Base-by-base conservation (phyloP, 2,888 invertebrate species). In the Drosophila leonis region DNA sequence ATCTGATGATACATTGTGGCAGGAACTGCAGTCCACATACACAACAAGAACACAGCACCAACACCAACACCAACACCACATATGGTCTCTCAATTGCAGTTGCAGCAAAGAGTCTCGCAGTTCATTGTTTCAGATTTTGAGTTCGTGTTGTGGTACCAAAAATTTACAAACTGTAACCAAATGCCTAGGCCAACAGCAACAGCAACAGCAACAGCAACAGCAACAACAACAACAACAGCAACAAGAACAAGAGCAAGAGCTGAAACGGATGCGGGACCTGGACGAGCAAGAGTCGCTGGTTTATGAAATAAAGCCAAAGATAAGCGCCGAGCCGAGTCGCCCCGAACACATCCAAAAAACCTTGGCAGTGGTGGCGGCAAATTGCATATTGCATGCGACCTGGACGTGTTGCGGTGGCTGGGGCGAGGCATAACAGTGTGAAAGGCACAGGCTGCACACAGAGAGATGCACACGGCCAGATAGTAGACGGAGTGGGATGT, bases 231-330 rank as follows among this genome's bases (percentile, higher is more conserved):
- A 24, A 35, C 64, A 37, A 48, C 42, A 51, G 61, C 59, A 18
- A 39, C n/a, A 62, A 82, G 29, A 63, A 35, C 64, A 37, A 48
- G 46, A 51, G 61, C 59, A 18, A 39, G 42, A 63, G 49, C 44
- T 15, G 67, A 35, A 51, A 37, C 49, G 37, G 68, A 55, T 68
- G 60, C 24, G 59, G 56, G 61, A 42, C 55, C 49, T 44, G 75
- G 63, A 63, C 55, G 64, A 68, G 67, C 70, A 65, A 56, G 70
- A 74, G 74, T 74, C 78, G 73, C 72, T 78, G 85, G 84, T 87
- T 84, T 82, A 88, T 86, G 86, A 85, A 86, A 88, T 83, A 86
- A 86, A 86, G 83, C 86, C 86, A 86, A 88, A 86, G 86, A 88
- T 88, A 86, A 88, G 88, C 78, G 75, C 57, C 68, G 72, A 63